Conservation (phyloP, 2,797 vertebrate species). For the Sebastes dallii region DNA sequence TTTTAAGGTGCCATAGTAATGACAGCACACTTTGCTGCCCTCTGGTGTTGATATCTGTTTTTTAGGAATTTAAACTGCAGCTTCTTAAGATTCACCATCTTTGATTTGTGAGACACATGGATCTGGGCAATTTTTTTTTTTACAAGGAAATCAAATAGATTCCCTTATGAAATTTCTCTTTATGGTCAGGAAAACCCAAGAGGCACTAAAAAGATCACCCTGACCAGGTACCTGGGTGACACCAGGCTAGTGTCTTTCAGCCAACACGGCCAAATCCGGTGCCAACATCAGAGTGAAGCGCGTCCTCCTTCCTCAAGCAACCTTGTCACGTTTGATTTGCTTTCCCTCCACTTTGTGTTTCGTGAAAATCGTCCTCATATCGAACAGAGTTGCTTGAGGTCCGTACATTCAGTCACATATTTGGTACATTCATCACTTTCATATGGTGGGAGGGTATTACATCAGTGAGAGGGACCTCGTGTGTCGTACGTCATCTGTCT, state of each 20-base stretch:
- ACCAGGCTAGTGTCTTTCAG: conserved; percentile 5
- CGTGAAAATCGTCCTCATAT: neutral
- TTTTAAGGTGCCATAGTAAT: neutral
- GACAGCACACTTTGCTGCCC: conserved; percentile 13
- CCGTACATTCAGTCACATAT: conserved; percentile 69
- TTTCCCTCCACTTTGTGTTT: neutral
- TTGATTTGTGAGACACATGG: conserved; percentile 11
- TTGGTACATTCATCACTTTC: conserved; percentile 71
- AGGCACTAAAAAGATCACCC: conserved; percentile 48
- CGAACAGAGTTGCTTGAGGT: conserved; percentile 18
- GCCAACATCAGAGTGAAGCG: neutral
- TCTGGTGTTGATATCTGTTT: conserved; percentile 32
- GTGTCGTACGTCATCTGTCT: conserved; percentile 32
- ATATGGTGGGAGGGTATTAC: conserved; percentile 15
- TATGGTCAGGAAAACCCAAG: conserved; percentile 30
- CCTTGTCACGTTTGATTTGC: neutral
- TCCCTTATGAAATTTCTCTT: conserved; percentile 21
- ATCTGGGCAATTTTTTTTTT: conserved; percentile 1
- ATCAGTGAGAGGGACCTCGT: conserved; percentile 32
- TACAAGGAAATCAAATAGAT: conserved; percentile 12
- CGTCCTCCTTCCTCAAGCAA: conserved; percentile 26
- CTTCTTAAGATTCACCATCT: conserved; percentile 5
- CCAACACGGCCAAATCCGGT: conserved; percentile 14
- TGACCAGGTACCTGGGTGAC: neutral
- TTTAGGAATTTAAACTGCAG: neutral